Conservation (phyloP, 1,140 invertebrate species). For the Epicauta chinensis region DNA sequence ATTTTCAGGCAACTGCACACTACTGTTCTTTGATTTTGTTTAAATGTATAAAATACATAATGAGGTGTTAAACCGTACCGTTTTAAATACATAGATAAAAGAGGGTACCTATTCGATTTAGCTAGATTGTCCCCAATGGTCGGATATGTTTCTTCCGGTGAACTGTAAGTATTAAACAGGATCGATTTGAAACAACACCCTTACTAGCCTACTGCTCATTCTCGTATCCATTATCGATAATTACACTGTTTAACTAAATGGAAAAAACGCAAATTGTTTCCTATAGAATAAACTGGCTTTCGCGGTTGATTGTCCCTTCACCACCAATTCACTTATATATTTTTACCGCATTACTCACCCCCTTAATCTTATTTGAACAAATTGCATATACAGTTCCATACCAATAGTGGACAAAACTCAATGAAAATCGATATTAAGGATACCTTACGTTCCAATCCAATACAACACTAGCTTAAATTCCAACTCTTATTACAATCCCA, state of each 20-base stretch:
- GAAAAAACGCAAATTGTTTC: constrained; percentile 21
- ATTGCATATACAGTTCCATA: too few relatives aligned
- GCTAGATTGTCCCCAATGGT: constrained; percentile 2
- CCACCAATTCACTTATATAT: neutral
- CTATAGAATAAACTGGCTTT: constrained; percentile 13
- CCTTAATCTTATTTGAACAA: too few relatives aligned
- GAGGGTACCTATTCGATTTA: constrained; percentile 8
- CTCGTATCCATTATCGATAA: constrained; percentile 15
- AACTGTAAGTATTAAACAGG: constrained; percentile 14
- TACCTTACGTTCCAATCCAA: too few relatives aligned
- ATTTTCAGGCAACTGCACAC: constrained; percentile 14
- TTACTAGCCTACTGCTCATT: constrained; percentile 7
- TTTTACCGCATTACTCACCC: neutral
- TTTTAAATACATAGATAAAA: constrained; percentile 7
- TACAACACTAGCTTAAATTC: too few relatives aligned
- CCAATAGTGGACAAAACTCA: too few relatives aligned
- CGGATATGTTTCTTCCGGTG: constrained; percentile 9
- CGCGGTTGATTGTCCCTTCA: neutral
- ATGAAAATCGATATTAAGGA: too few relatives aligned
- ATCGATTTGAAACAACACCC: constrained; percentile 10
- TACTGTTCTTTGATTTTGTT: constrained; percentile 21
- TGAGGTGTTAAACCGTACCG: constrained; percentile 17
- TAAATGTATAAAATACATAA: constrained; percentile 17
- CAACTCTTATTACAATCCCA: too few relatives aligned
- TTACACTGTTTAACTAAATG: constrained; percentile 20